Conservation (phyloP, 2,113 vertebrate genomes). For the Xiphophorus hellerii region DNA sequence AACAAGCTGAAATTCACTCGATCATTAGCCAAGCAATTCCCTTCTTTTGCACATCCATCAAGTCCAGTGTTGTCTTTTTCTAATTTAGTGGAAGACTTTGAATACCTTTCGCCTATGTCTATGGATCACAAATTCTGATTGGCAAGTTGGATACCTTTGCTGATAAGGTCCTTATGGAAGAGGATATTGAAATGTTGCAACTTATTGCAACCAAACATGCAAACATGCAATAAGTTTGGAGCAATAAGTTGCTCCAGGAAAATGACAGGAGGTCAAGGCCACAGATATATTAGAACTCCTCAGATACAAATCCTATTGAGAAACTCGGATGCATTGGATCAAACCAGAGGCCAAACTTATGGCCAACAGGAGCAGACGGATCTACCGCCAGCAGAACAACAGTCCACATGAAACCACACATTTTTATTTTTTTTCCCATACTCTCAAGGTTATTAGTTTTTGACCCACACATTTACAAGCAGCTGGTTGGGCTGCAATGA, state of each 20-base stretch:
- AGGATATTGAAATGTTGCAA: neutral
- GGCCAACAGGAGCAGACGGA: neutral
- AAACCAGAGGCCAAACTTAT: neutral
- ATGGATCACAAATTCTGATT: neutral
- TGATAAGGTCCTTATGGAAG: neutral
- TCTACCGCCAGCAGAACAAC: neutral
- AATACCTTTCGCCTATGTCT: neutral
- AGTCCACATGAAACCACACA: neutral
- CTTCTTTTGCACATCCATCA: neutral
- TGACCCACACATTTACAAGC: neutral
- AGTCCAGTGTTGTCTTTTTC: neutral
- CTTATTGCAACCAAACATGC: no score
- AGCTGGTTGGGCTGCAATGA: neutral
- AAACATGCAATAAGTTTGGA: no score
- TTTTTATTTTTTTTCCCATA: neutral
- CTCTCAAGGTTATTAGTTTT: no score
- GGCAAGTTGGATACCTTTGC: neutral
- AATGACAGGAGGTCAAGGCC: neutral
- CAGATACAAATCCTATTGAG: neutral
- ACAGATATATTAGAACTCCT: neutral
- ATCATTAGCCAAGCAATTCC: neutral
- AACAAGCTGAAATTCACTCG: neutral
- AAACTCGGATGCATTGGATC: neutral
- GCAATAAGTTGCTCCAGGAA: neutral
- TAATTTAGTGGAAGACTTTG: neutral